Evolutionary conservation across 2,797 vertebrate genomes (phyloP).

Genomic region (Bucorvus abyssinicus): DNA sequence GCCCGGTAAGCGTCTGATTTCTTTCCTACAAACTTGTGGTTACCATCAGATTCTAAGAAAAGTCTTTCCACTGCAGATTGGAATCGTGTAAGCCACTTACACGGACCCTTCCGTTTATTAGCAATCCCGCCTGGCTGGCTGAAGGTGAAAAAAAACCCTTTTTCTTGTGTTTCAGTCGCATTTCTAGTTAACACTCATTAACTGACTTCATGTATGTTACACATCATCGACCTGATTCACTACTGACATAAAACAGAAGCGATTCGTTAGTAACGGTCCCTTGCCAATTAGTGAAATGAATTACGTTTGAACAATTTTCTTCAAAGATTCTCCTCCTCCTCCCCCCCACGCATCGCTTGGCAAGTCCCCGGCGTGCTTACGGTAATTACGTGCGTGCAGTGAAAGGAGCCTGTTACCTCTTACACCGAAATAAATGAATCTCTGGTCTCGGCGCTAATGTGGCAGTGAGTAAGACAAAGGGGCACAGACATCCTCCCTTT

Average conservation of each 20-base stretch:
- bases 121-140: slow-evolving; percentile 22
- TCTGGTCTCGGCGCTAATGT: not conserved
- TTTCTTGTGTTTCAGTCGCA: slow-evolving; percentile 38
- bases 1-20: slow-evolving; percentile 32
- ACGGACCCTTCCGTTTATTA: slow-evolving; percentile 50
- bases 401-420: slow-evolving; percentile 46
- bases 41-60: slow-evolving; percentile 61
- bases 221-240: slow-evolving; percentile 62
- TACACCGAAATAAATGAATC: slow-evolving; percentile 37
- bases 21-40: slow-evolving; percentile 44
- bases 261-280: slow-evolving; percentile 59
- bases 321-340: slow-evolving; percentile 50
- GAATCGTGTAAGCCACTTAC: slow-evolving; percentile 45
- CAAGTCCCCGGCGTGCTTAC: slow-evolving; percentile 50
- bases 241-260: slow-evolving; percentile 65
- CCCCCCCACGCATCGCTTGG: slow-evolving; percentile 28
- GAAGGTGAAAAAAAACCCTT: slow-evolving; percentile 18
- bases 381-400: slow-evolving; percentile 51
- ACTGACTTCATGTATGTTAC: slow-evolving; percentile 58
- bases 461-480: slow-evolving; percentile 48
- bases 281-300: slow-evolving; percentile 60
- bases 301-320: slow-evolving; percentile 57
- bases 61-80: slow-evolving; percentile 61
- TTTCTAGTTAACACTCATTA: slow-evolving; percentile 65
- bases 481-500: slow-evolving; percentile 37